Conservation (phyloP, 2,797 vertebrate genomes). For the Leucoraja ocellata region DNA sequence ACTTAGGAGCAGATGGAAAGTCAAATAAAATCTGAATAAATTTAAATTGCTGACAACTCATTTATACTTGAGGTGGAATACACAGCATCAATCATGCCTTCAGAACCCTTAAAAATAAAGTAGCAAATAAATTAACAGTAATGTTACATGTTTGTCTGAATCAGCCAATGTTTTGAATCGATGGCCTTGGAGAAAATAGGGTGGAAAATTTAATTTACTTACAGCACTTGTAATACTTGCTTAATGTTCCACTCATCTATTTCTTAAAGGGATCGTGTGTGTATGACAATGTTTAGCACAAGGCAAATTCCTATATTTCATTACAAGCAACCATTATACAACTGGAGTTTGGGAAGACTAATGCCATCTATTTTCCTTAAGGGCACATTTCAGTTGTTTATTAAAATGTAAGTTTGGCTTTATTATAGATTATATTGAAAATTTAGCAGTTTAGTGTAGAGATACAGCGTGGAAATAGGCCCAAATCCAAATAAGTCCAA, state of each 20-base stretch:
- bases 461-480: too few relatives aligned
- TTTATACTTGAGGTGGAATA: constrained; percentile 11
- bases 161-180: constrained; percentile 29
- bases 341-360: background rate
- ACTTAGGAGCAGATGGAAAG: constrained; percentile 11
- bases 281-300: background rate
- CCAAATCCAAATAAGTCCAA: too few relatives aligned
- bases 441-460: too few relatives aligned
- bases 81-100: constrained; percentile 28
- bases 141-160: constrained; percentile 18
- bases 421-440: background rate
- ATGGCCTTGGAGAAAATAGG: constrained; percentile 30
- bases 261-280: constrained; percentile 17
- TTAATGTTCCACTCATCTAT: constrained; percentile 4
- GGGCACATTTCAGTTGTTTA: background rate
- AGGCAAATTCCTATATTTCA: background rate
- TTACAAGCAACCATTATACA: background rate
- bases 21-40: constrained; percentile 33
- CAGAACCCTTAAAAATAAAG: constrained; percentile 28
- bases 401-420: background rate
- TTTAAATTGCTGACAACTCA: constrained; percentile 32
- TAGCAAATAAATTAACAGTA: constrained; percentile 36
- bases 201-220: constrained; percentile 23
- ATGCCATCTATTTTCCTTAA: background rate
- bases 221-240: constrained; percentile 20